These are phyloP conservation scores for Conistra vaccinii DNA, from an alignment of 2,888 invertebrate species.

Conservation along the genomic window DNA sequence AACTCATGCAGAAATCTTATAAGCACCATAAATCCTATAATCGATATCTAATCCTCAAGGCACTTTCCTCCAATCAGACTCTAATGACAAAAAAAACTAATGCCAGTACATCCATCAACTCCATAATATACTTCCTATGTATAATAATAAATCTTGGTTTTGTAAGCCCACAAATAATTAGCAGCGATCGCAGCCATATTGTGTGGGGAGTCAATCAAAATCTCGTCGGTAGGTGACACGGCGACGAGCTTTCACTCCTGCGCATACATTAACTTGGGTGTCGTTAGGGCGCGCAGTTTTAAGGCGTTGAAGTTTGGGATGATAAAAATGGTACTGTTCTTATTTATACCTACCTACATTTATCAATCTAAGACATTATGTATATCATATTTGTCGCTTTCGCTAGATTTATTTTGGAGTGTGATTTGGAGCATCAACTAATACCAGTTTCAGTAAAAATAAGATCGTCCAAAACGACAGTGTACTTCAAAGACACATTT, in stretches of 20 bases:
- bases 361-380: neutral
- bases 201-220: slow-evolving; percentile 61
- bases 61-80: slow-evolving; percentile 48
- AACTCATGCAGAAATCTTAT: neutral
- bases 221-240: slow-evolving; percentile 52
- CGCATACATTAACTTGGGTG: slow-evolving; percentile 37
- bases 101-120: slow-evolving; percentile 39
- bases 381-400: neutral
- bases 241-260: slow-evolving; percentile 58
- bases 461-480: neutral
- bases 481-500: neutral
- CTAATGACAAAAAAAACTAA: slow-evolving; percentile 43
- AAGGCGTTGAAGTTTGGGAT: neutral
- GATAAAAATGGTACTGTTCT: neutral
- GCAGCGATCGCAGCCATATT: slow-evolving; percentile 39
- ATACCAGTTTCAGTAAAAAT: neutral
- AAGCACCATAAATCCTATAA: slow-evolving; percentile 16
- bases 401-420: neutral
- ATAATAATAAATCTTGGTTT: slow-evolving; percentile 55
- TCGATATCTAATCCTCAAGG: slow-evolving; percentile 26
- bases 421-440: neutral
- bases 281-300: slow-evolving; percentile 41
- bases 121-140: slow-evolving; percentile 50
- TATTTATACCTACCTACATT: no score
- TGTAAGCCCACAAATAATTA: slow-evolving; percentile 55